A percentile compares a stretch with the other conserved stretches of the same genome.
These are phyloP conservation scores for Neostethus bicornis DNA, from an alignment of 2,797 vertebrate species.

Conservation along the genomic window DNA sequence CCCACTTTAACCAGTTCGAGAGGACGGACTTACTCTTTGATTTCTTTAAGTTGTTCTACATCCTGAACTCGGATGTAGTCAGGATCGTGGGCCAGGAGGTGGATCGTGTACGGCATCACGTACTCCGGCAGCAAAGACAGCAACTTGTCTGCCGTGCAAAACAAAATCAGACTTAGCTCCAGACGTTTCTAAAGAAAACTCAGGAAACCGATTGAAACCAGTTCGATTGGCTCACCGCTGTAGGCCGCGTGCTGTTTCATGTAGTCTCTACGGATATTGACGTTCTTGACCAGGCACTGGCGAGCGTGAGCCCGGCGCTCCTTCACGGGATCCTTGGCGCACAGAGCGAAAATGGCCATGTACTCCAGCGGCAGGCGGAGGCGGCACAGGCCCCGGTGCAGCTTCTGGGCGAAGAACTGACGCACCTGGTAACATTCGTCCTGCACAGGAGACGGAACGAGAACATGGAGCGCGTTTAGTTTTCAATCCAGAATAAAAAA, in stretches of 20 bases:
- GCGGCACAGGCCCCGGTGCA: conserved; percentile 93
- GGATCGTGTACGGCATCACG: conserved; percentile 97
- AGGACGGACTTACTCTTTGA: conserved; percentile 98
- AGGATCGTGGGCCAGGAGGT: conserved; percentile 96
- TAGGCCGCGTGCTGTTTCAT: conserved; percentile 96
- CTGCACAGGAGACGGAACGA: no score
- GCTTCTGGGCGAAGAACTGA: conserved; percentile 96
- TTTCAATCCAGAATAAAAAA: neutral
- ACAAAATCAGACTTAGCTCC: no score
- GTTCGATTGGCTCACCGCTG: conserved; percentile 94
- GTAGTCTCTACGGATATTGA: conserved; percentile 95
- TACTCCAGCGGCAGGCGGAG: conserved; percentile 95
- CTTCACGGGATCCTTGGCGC: conserved; percentile 97
- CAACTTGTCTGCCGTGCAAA: conserved; percentile 87
- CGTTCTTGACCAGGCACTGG: conserved; percentile 97
- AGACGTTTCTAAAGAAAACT: no score
- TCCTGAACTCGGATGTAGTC: conserved; percentile 98
- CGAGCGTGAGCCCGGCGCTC: conserved; percentile 95
- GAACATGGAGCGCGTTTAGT: no score
- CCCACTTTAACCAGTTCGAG: no score
- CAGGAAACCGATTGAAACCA: no score
- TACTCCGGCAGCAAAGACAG: conserved; percentile 96
- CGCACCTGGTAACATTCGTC: conserved; percentile 99
- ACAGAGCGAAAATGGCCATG: conserved; percentile 95
- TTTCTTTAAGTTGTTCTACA: conserved; percentile 97